These are phyloP conservation scores for Stichopus chloronotus DNA, from an alignment of 35 echinoderm and acorn worm species.

Conservation along the genomic window DNA sequence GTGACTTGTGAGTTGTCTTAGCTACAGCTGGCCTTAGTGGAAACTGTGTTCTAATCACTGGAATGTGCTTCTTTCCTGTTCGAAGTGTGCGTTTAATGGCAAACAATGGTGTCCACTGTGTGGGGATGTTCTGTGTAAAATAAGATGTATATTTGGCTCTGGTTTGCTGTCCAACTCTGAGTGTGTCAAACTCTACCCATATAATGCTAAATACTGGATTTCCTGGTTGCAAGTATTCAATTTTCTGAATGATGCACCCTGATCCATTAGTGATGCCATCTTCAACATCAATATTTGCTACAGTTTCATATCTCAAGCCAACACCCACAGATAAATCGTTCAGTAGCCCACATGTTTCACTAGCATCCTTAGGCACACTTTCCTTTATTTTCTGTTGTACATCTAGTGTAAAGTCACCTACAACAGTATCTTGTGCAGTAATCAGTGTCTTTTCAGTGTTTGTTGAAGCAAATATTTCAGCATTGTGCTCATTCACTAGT, in stretches of 20 bases:
- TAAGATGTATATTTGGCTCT: too few relatives aligned
- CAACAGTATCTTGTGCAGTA: background rate
- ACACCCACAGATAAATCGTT: background rate
- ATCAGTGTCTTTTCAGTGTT: background rate
- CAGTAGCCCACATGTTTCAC: background rate
- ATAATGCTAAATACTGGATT: constrained; percentile 1
- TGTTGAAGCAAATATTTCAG: background rate
- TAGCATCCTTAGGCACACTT: background rate
- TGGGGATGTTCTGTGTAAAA: background rate
- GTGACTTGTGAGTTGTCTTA: constrained; percentile 55
- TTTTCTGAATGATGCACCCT: background rate
- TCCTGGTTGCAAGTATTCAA: constrained; percentile 3
- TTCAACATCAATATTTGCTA: constrained; percentile 32
- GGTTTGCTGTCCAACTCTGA: constrained; percentile 22
- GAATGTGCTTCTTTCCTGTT: background rate
- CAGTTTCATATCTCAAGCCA: constrained; percentile 25
- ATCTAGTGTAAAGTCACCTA: constrained; percentile 7
- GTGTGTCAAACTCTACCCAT: constrained; percentile 33
- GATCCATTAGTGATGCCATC: constrained; percentile 50
- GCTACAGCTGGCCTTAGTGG: constrained; percentile 54
- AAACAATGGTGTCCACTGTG: constrained; percentile 29
- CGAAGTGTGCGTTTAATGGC: constrained; percentile 31
- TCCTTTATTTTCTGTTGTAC: background rate
- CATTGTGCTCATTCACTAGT: background rate
- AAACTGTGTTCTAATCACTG: constrained; percentile 52